Evolutionary conservation across 2,797 vertebrate species (phyloP).

Genomic region (Otolemur crassicaudatus): DNA sequence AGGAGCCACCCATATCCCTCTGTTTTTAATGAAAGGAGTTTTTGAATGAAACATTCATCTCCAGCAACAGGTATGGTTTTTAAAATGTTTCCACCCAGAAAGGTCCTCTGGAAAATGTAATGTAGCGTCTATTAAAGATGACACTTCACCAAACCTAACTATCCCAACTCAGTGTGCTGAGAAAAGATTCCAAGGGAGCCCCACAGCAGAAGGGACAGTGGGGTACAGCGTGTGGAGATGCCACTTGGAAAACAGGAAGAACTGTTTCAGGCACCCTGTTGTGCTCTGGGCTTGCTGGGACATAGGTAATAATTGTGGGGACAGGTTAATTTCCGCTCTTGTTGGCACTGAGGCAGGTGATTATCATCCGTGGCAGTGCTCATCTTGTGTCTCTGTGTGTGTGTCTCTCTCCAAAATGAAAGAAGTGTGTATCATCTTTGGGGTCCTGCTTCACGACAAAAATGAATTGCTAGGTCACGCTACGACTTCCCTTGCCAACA

Average conservation of each 20-base stretch:
- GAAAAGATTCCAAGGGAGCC: not conserved
- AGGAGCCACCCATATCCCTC: too few species aligned
- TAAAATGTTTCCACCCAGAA: not conserved
- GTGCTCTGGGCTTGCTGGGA: not conserved
- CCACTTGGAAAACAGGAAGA: too few species aligned
- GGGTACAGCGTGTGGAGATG: not conserved
- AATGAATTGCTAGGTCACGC: not conserved
- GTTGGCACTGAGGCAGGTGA: not conserved
- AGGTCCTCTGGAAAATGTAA: not conserved
- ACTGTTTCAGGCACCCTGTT: not conserved
- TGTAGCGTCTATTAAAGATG: not conserved
- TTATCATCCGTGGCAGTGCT: not conserved
- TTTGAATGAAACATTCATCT: too few species aligned
- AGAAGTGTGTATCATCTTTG: not conserved
- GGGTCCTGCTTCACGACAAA: not conserved
- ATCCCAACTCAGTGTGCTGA: not conserved
- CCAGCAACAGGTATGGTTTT: not conserved
- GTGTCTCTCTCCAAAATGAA: not conserved
- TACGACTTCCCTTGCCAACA: conserved; percentile 14
- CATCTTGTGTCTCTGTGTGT: not conserved
- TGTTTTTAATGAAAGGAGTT: not conserved
- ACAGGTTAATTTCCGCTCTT: not conserved
- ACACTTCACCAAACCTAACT: not conserved
- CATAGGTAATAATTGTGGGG: accelerated
- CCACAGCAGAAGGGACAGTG: not conserved